Evolutionary conservation across 2,888 invertebrate species (phyloP).

Genomic region (Agrochola macilenta): DNA sequence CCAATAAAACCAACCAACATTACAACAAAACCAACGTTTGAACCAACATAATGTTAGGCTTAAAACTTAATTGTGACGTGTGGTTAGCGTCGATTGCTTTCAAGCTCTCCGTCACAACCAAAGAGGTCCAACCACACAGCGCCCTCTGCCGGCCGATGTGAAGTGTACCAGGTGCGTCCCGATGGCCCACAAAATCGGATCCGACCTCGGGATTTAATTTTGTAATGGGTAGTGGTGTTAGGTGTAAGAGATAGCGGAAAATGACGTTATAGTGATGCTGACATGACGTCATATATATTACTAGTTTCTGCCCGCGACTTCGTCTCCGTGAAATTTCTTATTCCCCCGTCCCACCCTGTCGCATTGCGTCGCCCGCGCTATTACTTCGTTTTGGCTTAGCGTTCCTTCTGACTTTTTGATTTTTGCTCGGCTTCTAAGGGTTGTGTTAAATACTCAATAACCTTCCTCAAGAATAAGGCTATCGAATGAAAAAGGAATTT

Average conservation of each 20-base stretch:
- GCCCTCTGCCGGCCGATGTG: constrained; percentile 52
- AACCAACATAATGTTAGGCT: constrained; percentile 23
- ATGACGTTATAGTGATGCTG: too few species aligned
- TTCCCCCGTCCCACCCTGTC: too few species aligned
- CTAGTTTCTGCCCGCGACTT: too few species aligned
- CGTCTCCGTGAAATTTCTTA: too few species aligned
- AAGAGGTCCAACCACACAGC: constrained; percentile 56
- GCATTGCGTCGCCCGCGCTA: too few species aligned
- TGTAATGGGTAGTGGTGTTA: constrained; percentile 50
- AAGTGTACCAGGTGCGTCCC: constrained; percentile 60
- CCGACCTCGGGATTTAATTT: constrained; percentile 73
- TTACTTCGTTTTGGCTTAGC: too few species aligned
- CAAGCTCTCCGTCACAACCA: constrained; percentile 32
- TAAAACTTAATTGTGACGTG: constrained; percentile 56
- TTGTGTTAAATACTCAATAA: too few species aligned
- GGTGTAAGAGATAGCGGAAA: constrained; percentile 17
- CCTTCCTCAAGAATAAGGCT: too few species aligned
- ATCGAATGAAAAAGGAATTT: too few species aligned
- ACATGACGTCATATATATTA: background rate
- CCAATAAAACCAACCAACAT: constrained; percentile 3
- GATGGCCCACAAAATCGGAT: constrained; percentile 73
- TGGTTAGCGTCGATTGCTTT: constrained; percentile 49
- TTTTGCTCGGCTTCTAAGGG: too few species aligned
- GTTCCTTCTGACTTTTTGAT: too few species aligned
- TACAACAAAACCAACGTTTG: constrained; percentile 16